A percentile compares a stretch with the other conserved stretches of the same genome.
These are phyloP conservation scores for Sebastes minor DNA, from an alignment of 2,797 vertebrate genomes.

Conservation along the genomic window DNA sequence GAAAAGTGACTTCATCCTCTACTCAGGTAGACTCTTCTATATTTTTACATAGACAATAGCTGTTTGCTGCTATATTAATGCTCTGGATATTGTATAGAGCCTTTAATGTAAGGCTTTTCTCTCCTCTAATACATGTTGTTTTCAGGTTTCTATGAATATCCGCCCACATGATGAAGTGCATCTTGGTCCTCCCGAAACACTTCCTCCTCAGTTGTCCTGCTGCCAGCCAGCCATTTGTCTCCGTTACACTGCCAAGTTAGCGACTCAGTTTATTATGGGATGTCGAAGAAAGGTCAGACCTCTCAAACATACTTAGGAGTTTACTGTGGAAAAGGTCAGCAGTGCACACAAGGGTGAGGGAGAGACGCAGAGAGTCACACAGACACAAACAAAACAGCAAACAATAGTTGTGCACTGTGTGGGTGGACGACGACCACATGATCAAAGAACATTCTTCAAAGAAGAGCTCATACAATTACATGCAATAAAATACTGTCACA, in stretches of 20 bases:
- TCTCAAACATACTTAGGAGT: conserved; percentile 40
- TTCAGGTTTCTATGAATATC: not conserved
- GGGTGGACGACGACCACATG: not conserved
- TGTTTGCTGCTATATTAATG: no score
- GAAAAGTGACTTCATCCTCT: no score
- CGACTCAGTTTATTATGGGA: conserved; percentile 29
- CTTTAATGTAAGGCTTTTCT: not conserved
- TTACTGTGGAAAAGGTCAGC: conserved; percentile 45
- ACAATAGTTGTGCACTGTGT: not conserved
- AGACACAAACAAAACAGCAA: not conserved
- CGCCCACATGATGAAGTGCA: not conserved
- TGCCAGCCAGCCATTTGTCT: conserved; percentile 27
- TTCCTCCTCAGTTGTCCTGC: not conserved
- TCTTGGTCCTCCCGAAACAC: not conserved
- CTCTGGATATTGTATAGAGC: no score
- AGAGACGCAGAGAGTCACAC: not conserved
- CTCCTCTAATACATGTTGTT: not conserved
- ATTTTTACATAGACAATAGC: no score
- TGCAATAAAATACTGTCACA: not conserved
- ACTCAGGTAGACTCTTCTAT: no score
- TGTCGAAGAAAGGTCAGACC: conserved; percentile 49
- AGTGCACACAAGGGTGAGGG: not conserved
- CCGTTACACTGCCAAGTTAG: conserved; percentile 10
- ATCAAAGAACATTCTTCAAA: conserved; percentile 1
- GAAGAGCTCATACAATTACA: not conserved